Evolutionary conservation across 2,888 invertebrate genomes (phyloP), one percentile per base, ranked within the genome.

Genomic region (Chloromyia formosa): DNA sequence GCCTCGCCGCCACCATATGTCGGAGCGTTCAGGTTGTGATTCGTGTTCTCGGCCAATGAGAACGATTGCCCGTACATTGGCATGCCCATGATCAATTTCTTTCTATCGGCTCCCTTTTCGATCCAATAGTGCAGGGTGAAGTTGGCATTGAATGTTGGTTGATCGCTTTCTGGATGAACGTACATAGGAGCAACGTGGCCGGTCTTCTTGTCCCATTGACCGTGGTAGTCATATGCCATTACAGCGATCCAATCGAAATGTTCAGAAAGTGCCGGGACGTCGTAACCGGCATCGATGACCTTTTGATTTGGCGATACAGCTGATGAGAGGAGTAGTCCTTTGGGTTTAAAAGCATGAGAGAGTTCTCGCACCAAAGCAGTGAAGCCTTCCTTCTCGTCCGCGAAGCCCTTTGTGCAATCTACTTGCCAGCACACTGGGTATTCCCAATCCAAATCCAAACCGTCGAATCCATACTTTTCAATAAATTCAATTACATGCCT

Each of bases 401-500:
- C 87, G 0, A 93, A 93, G 0, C 95, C 95, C 82, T 92, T 93
- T 66, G 90, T 92, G 80, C 95, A 95, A 80, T 95, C 93, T 0
- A 91, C 91, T 87, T 95, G 95, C 95, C 95, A 95, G 82, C 95
- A 96, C 77, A 92, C 94, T 0, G 96, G 96, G 83, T 95, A 97
- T 82, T 97, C 96, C 96, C 96, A 97, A 82, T 96, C 96, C 35
- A 97, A 87, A 84, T 97, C 96, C 53, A 97, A 86, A 3, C 97
- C 97, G 81, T 97, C 95, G 79, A 97, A 97, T 73, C 90, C 90
- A 80, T 94, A 90, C 77, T 91, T 89, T 76, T 92, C 90, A 74
- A 96, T 89, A 81, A 95, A 96, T 79, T 92, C 90, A 0, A 94
- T 78, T 0, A 92, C 92, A 79, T 94, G 91, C 0, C 89, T 86